Evolutionary conservation across 1,140 invertebrate genomes (phyloP).

Genomic region (Heliconius himera): DNA sequence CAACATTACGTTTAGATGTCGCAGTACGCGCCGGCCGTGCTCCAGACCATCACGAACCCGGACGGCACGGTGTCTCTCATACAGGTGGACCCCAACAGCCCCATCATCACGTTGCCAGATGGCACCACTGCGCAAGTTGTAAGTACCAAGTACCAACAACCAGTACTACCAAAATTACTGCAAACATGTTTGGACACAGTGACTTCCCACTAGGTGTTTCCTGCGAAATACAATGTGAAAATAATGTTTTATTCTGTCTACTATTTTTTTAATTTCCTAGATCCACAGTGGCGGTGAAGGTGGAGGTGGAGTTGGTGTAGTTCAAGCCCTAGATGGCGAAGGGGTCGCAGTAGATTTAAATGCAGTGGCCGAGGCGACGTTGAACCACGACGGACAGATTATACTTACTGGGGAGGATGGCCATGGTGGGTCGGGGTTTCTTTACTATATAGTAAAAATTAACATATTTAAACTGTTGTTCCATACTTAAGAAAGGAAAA

Average conservation of each 20-base stretch:
- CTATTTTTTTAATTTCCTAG: conserved; percentile 66
- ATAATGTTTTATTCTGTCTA: too few species aligned
- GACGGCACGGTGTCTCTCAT: conserved; percentile 98
- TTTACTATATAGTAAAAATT: too few species aligned
- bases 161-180: neutral
- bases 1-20: conserved; percentile 74
- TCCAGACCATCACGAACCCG: conserved; percentile 97
- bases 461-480: too few species aligned
- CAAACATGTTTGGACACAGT: neutral
- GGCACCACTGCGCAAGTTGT: conserved; percentile 96
- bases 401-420: conserved; percentile 97
- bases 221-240: too few species aligned
- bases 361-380: conserved; percentile 91
- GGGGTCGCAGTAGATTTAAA: conserved; percentile 92
- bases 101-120: conserved; percentile 96
- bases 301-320: conserved; percentile 64
- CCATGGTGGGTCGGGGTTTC: conserved; percentile 84
- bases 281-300: conserved; percentile 90
- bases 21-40: conserved; percentile 93
- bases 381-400: conserved; percentile 96
- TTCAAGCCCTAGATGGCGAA: conserved; percentile 87
- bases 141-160: conserved; percentile 24
- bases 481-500: too few species aligned
- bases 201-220: too few species aligned
- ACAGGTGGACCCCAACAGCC: conserved; percentile 96